A percentile compares a stretch with the other conserved stretches of the same genome.
phyloP scores from a whole-genome alignment of 2,797 vertebrate species.

The Catostomus latipinnis region DNA sequence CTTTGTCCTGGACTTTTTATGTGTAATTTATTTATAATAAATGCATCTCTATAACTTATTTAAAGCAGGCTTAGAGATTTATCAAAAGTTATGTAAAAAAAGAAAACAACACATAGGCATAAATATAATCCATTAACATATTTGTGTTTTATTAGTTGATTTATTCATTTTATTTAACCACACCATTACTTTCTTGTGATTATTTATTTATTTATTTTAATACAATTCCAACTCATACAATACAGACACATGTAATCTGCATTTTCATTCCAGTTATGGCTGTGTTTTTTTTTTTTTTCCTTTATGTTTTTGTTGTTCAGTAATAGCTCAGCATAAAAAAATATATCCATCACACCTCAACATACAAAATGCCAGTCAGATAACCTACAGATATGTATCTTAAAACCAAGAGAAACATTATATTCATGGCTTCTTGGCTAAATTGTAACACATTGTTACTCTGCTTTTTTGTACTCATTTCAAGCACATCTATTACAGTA shows the following conservation, averaged over 20 bases:
- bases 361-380: not conserved
- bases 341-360: not conserved
- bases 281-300: not conserved
- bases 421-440: not conserved
- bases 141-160: no score
- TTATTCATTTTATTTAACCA: not conserved
- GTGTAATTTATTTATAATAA: not conserved
- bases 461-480: not conserved
- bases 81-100: not conserved
- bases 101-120: not conserved
- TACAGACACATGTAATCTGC: not conserved
- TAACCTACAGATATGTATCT: not conserved
- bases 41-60: conserved; percentile 8
- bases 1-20: not conserved
- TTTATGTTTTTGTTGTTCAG: not conserved
- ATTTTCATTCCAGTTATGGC: not conserved
- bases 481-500: not conserved
- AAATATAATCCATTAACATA: not conserved
- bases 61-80: not conserved
- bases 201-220: not conserved
- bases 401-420: not conserved
- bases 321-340: not conserved
- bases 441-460: not conserved
- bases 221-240: not conserved
- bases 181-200: not conserved